phyloP scores from a whole-genome alignment of 2,113 vertebrate genomes.

The Microtus pennsylvanicus region DNA sequence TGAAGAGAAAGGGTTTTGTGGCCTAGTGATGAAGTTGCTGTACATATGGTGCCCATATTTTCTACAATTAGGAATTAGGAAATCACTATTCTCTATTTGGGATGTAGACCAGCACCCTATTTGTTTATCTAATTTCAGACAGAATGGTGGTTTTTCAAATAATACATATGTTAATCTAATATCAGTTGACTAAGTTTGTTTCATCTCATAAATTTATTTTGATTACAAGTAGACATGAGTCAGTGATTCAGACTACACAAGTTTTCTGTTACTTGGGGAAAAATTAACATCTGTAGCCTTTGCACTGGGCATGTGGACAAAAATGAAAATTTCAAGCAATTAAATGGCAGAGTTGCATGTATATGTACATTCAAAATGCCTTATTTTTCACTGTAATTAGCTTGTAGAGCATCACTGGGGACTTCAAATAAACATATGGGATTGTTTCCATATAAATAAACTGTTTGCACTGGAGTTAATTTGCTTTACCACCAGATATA shows the following conservation, averaged over 20 bases:
- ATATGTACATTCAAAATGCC: slow-evolving; percentile 74
- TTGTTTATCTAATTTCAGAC: not conserved
- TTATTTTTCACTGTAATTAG: slow-evolving; percentile 86
- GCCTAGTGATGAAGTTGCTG: not conserved
- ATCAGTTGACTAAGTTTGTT: slow-evolving; percentile 19
- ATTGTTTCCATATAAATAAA: slow-evolving; percentile 79
- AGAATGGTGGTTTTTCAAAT: not conserved
- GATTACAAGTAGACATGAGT: slow-evolving; percentile 44
- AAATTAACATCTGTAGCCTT: not conserved
- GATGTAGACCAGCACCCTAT: not conserved
- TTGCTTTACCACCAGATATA: slow-evolving; percentile 69
- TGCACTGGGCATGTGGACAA: slow-evolving; percentile 61
- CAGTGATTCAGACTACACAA: not conserved
- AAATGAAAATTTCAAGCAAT: slow-evolving; percentile 72
- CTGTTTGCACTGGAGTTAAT: slow-evolving; percentile 82
- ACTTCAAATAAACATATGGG: slow-evolving; percentile 80
- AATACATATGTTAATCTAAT: slow-evolving; percentile 46
- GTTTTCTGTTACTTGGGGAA: not conserved
- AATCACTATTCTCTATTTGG: not conserved
- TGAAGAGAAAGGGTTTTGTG: not conserved
- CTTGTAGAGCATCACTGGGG: slow-evolving; percentile 75
- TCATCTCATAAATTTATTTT: slow-evolving; percentile 54
- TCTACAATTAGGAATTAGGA: not conserved
- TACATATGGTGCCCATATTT: not conserved
- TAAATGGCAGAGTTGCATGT: slow-evolving; percentile 65